phyloP scores from a whole-genome alignment of 2,888 invertebrate genomes.

The Trichacis sp. region DNA sequence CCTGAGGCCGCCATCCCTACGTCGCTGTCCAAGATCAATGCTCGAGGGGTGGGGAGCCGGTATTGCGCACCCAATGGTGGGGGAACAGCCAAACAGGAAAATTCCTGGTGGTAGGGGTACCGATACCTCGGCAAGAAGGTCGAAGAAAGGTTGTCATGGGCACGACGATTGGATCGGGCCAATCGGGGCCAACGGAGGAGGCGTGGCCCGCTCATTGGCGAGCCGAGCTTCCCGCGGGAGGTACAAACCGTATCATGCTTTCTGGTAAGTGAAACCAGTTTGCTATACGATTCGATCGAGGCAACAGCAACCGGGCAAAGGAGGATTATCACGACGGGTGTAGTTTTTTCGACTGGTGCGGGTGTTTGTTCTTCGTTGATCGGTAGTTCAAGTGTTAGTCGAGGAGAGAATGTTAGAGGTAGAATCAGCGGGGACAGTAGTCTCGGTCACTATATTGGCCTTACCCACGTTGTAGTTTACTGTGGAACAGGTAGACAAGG shows the following conservation, averaged over 20 bases:
- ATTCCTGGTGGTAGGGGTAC: slow-evolving; percentile 56
- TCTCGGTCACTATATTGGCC: slow-evolving; percentile 62
- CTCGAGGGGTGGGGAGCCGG: neutral
- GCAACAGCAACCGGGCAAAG: slow-evolving; percentile 58
- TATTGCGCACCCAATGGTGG: too few relatives aligned
- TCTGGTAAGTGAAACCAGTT: slow-evolving; percentile 69
- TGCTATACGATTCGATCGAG: slow-evolving; percentile 69
- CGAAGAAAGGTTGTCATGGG: slow-evolving; percentile 69
- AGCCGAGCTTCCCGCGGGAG: slow-evolving; percentile 46
- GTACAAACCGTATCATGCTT: slow-evolving; percentile 68
- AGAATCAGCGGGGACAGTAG: slow-evolving; percentile 55
- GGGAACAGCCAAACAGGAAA: slow-evolving; percentile 2
- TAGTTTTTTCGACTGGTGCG: too few relatives aligned
- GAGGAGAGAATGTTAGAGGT: slow-evolving; percentile 16
- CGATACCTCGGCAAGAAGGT: slow-evolving; percentile 46
- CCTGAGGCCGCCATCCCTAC: neutral
- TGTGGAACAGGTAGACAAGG: too few relatives aligned
- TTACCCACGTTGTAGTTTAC: slow-evolving; percentile 72
- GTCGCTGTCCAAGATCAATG: neutral
- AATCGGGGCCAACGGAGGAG: slow-evolving; percentile 69
- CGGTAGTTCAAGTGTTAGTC: neutral
- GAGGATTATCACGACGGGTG: neutral
- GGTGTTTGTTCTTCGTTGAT: too few relatives aligned
- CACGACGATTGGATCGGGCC: slow-evolving; percentile 72
- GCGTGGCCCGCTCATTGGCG: slow-evolving; percentile 67